phyloP scores from a whole-genome alignment of 2,797 vertebrate species.

The Molossus molossus region DNA sequence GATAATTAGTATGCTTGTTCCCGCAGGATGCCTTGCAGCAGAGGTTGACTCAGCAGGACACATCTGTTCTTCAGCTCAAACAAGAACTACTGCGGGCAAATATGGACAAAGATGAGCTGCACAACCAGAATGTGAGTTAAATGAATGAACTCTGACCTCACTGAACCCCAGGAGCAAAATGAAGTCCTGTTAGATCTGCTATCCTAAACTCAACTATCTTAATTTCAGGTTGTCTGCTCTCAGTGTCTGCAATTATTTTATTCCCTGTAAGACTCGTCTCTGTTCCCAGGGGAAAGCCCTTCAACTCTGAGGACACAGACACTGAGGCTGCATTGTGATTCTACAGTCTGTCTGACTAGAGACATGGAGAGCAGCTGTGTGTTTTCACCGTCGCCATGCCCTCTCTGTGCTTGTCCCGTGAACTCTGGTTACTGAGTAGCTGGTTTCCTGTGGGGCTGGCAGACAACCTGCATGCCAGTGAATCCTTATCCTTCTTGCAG shows the following conservation, averaged over 20 bases:
- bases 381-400: not conserved
- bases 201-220: not conserved
- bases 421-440: not conserved
- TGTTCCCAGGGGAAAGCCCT: not conserved
- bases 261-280: not conserved
- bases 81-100: constrained; percentile 95
- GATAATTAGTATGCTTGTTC: constrained; percentile 38
- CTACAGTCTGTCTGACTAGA: not conserved
- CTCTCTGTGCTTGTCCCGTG: not conserved
- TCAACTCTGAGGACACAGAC: not conserved
- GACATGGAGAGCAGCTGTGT: not conserved
- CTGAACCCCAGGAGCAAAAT: not conserved
- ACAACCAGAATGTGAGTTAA: constrained; percentile 95
- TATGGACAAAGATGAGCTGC: constrained; percentile 96
- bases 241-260: constrained; percentile 10
- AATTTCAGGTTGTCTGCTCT: not conserved
- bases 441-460: not conserved
- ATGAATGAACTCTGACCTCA: constrained; percentile 5
- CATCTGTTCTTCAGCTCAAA: constrained; percentile 97
- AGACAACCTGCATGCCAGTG: not conserved
- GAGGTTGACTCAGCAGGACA: constrained; percentile 95
- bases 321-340: not conserved
- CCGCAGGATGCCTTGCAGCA: constrained; percentile 97
- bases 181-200: not conserved
- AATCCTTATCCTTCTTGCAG: constrained; percentile 87